A percentile compares a stretch with the other conserved stretches of the same genome.
phyloP scores from a whole-genome alignment of 2,797 vertebrate genomes.

The Squalus acanthias region DNA sequence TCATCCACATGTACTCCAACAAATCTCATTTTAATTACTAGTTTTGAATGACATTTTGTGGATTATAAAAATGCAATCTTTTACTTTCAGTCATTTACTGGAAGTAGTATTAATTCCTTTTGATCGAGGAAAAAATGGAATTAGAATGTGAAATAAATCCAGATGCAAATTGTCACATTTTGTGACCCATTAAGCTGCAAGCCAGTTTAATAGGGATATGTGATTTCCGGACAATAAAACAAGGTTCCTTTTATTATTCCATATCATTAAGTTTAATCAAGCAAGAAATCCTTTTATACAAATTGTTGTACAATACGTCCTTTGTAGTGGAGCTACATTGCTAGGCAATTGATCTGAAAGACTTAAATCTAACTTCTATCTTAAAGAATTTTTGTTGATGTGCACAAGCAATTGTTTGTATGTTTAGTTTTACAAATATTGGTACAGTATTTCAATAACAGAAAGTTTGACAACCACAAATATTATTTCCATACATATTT shows the following conservation, averaged over 20 bases:
- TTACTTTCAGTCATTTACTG: not conserved
- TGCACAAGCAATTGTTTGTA: not conserved
- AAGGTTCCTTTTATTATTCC: not conserved
- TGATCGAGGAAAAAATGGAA: not conserved
- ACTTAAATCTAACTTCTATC: not conserved
- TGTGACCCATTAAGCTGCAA: not conserved
- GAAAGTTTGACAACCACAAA: not conserved
- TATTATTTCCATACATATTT: not conserved
- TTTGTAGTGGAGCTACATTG: not conserved
- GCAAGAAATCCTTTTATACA: not conserved
- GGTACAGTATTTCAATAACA: not conserved
- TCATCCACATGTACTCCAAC: not conserved
- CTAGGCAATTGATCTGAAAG: constrained; percentile 12
- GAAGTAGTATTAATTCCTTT: not conserved
- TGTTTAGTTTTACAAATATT: not conserved
- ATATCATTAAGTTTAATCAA: not conserved
- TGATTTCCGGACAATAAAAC: not conserved
- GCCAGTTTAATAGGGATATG: not conserved
- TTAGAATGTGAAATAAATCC: not conserved
- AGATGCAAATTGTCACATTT: not conserved
- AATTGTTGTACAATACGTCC: not conserved
- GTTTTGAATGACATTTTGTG: not conserved
- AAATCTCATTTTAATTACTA: constrained; percentile 7
- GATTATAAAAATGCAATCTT: not conserved
- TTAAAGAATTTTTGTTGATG: not conserved